Conservation (phyloP, 2,888 invertebrate species). For the Tetheella fluctuosa region DNA sequence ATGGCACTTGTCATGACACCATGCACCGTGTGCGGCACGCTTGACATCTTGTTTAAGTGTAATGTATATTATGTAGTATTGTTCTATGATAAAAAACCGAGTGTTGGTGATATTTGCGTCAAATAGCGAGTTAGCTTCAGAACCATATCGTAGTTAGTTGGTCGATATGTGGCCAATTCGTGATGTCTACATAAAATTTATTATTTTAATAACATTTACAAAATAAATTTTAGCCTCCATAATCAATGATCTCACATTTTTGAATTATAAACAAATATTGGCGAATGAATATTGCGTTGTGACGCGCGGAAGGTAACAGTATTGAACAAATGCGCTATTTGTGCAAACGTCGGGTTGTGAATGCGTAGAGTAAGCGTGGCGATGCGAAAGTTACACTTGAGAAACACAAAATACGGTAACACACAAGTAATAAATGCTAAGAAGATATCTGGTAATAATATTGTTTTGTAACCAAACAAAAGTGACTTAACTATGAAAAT, state of each 20-base stretch:
- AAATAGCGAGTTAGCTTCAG: not conserved
- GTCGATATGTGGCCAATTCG: not conserved
- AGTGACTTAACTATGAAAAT: too few relatives aligned
- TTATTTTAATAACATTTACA: not conserved
- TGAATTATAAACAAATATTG: slow-evolving; percentile 2
- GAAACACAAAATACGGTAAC: not conserved
- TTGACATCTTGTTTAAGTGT: not conserved
- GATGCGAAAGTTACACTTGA: not conserved
- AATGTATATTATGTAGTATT: not conserved
- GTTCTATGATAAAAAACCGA: not conserved
- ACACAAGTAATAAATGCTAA: not conserved
- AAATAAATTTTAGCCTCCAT: not conserved
- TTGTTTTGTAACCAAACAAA: too few relatives aligned
- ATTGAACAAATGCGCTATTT: slow-evolving; percentile 13
- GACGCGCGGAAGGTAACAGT: slow-evolving; percentile 6
- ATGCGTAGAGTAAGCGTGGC: slow-evolving; percentile 11
- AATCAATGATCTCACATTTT: slow-evolving; percentile 11
- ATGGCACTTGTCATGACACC: not conserved
- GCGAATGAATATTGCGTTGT: slow-evolving; percentile 4
- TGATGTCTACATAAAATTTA: not conserved
- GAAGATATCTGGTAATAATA: not conserved
- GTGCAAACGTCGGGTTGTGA: slow-evolving; percentile 13
- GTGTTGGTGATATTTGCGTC: not conserved
- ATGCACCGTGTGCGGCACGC: not conserved
- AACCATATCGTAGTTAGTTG: not conserved